Evolutionary conservation across 2,888 invertebrate species (phyloP), one percentile per base, ranked within the genome.

Genomic region (Apotomis turbidana): DNA sequence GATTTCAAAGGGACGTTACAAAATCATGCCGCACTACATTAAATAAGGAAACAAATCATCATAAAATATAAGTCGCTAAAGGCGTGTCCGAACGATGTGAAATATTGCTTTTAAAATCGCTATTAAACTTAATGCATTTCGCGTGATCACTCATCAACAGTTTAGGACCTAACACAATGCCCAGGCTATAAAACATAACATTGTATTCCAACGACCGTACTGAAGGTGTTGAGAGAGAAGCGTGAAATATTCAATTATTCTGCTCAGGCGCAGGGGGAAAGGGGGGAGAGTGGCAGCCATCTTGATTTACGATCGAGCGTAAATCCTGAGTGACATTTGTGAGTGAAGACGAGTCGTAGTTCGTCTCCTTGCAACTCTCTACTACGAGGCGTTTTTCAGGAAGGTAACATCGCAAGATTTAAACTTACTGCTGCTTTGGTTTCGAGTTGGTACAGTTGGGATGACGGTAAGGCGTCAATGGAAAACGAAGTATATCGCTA

Each of bases 211-310:
- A 85, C 82, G 84, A 81, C 83, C 85, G 78, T 86, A 83, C 86
- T 74, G 85, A 83, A 93, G 93, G 93, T 93, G 93, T 93, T 93
- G 93, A 93, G 92, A 90, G 91, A 84, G 84, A 81, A 81, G 88
- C 91, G 90, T 89, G 91, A 89, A 92, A 93, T 93, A 93, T 93
- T 93, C 93, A 93, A 93, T 93, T 93, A 92, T 90, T 83, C 84
- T 87, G 90, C 90, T 82, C 90, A 80, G 87, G 87, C 91, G 90
- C 93, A 91, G 88, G 78, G 78, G 80, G 77, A 80, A 83, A 79
- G 79, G 76, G 80, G 79, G 81, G 82, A 68, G 83, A 78, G 82
- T 77, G 84, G 87, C 90, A 81, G 91, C 92, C 93, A 92, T 92
- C 86, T 91, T 93, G 93, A 93, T 93, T 93, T 93, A 93, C 87